Conservation (phyloP, 2,888 invertebrate species). For the Eilema depressum region DNA sequence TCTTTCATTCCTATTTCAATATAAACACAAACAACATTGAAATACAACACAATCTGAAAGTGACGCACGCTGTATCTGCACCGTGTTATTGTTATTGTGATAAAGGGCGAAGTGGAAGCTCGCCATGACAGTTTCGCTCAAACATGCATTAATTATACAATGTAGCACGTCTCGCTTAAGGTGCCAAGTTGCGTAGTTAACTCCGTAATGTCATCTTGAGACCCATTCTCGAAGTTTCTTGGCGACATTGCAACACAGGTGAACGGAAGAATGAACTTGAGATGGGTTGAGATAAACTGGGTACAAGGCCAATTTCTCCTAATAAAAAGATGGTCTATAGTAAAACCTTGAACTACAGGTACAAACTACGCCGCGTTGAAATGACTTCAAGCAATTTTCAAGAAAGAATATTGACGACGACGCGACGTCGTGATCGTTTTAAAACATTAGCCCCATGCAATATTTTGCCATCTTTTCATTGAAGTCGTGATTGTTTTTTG, state of each 20-base stretch:
- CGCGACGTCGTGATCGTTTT: no score
- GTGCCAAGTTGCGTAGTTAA: slow-evolving; percentile 53
- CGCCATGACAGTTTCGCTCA: slow-evolving; percentile 69
- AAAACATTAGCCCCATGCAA: no score
- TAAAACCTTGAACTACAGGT: no score
- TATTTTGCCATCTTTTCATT: no score
- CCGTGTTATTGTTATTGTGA: slow-evolving; percentile 76
- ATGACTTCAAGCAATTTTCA: no score
- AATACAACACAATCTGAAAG: neutral
- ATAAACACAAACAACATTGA: no score
- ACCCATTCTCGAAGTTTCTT: slow-evolving; percentile 51
- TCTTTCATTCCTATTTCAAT: no score
- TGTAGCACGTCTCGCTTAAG: slow-evolving; percentile 63
- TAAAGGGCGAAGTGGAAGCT: slow-evolving; percentile 68
- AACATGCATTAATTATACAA: slow-evolving; percentile 72
- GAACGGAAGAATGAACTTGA: slow-evolving; percentile 13
- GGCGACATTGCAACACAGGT: slow-evolving; percentile 36
- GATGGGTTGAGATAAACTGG: neutral
- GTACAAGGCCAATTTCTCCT: no score
- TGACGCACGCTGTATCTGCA: slow-evolving; percentile 58
- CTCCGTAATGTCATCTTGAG: slow-evolving; percentile 40
- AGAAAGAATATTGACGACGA: no score
- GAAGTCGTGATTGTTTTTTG: no score
- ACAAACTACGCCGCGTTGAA: no score
- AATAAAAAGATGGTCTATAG: no score